Conservation (phyloP, 2,888 invertebrate species). For the Cephalotes varians region DNA sequence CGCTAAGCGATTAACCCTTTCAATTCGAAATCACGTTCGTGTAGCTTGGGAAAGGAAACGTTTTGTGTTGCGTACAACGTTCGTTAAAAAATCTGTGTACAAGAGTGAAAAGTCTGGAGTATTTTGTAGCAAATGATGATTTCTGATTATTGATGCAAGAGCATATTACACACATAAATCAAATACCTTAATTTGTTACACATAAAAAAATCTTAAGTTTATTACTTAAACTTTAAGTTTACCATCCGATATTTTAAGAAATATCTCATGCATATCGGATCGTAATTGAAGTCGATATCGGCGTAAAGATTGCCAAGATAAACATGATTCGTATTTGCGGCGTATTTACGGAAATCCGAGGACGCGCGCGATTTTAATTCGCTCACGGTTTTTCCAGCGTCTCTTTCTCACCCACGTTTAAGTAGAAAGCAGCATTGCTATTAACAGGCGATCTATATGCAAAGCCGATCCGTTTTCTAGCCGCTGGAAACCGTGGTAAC, state of each 20-base stretch:
- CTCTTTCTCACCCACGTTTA: conserved; percentile 62
- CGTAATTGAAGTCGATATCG: background rate
- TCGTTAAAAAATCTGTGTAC: background rate
- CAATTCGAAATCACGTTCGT: conserved; percentile 20
- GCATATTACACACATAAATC: background rate
- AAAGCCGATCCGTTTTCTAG: conserved; percentile 75
- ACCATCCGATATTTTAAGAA: background rate
- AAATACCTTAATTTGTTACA: background rate
- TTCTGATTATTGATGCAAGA: background rate
- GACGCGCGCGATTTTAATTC: conserved; percentile 8
- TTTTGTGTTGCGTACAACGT: background rate
- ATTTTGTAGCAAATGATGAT: background rate
- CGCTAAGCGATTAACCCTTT: conserved; percentile 37
- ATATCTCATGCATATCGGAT: background rate
- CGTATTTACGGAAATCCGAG: conserved; percentile 1
- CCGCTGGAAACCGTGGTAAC: conserved; percentile 74
- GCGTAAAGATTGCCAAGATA: background rate
- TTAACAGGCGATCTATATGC: conserved; percentile 79
- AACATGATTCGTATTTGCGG: background rate
- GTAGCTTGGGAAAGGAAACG: conserved; percentile 27
- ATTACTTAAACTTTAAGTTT: no score
- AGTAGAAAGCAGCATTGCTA: conserved; percentile 78
- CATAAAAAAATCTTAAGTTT: background rate
- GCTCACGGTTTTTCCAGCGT: background rate
- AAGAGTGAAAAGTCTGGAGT: background rate